Conservation (phyloP, 2,888 invertebrate genomes). For the Lepetodrilus schrolli region DNA sequence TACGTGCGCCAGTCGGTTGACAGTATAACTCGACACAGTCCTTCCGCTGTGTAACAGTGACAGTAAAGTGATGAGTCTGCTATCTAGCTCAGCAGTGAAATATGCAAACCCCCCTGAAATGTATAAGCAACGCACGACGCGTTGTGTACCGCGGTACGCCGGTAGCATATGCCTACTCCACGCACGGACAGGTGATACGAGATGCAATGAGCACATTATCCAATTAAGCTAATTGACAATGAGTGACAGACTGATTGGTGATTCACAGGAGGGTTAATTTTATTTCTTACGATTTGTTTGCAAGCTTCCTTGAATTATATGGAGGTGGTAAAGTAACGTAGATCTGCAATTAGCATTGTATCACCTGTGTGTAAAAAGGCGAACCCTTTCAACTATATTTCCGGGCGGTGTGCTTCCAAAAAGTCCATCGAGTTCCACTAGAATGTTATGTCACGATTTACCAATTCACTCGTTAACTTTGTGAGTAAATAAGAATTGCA, state of each 20-base stretch:
- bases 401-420: neutral
- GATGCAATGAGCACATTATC: neutral
- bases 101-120: neutral
- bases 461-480: neutral
- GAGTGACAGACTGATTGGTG: neutral
- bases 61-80: conserved; percentile 18
- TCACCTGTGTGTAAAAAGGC: neutral
- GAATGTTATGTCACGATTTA: neutral
- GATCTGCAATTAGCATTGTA: neutral
- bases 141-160: too few relatives aligned
- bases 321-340: neutral
- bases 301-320: neutral
- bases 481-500: neutral
- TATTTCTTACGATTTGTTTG: too few relatives aligned
- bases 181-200: neutral
- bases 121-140: neutral
- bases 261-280: neutral
- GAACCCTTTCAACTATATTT: neutral
- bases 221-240: neutral
- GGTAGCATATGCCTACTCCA: neutral
- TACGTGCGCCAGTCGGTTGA: too few relatives aligned
- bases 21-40: too few relatives aligned
- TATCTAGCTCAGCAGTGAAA: neutral
- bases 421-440: neutral
- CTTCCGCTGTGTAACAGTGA: too few relatives aligned